Percentiles rank a stretch among this genome's conserved stretches.
phyloP scores from a whole-genome alignment of 2,113 vertebrate genomes.

The Callopanchax toddi region DNA sequence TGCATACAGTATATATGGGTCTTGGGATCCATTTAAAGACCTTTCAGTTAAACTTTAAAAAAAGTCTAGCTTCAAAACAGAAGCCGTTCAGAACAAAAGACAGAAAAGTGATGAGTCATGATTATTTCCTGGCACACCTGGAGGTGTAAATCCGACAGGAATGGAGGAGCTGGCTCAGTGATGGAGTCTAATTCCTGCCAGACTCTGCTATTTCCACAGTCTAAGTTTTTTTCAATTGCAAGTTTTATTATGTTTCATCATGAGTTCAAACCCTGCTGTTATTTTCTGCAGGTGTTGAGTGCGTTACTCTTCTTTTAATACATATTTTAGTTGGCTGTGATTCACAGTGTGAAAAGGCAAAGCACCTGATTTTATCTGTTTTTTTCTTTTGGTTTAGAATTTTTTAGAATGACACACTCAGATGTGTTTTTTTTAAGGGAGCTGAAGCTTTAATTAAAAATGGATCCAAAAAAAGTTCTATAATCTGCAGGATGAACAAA shows the following conservation, averaged over 20 bases:
- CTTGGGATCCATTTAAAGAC: slow-evolving; percentile 36
- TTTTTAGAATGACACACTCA: no score
- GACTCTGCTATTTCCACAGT: slow-evolving; percentile 16
- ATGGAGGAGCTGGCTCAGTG: slow-evolving; percentile 14
- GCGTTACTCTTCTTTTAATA: not conserved
- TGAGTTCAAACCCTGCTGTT: not conserved
- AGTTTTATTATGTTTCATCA: slow-evolving; percentile 10
- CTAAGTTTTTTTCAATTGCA: slow-evolving; percentile 13
- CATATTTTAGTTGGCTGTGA: not conserved
- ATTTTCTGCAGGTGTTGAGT: not conserved
- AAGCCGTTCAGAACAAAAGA: slow-evolving; percentile 41
- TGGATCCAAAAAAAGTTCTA: no score
- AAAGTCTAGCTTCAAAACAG: slow-evolving; percentile 24
- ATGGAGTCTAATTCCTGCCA: slow-evolving; percentile 31
- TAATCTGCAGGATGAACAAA: no score
- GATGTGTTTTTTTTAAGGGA: no score
- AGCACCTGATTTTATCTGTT: no score
- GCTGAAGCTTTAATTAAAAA: no score
- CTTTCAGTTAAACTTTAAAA: slow-evolving; percentile 40
- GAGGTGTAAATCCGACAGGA: slow-evolving; percentile 28
- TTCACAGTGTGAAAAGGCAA: no score
- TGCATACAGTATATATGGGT: no score
- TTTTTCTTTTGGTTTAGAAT: no score
- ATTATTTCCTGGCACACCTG: slow-evolving; percentile 51
- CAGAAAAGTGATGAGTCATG: slow-evolving; percentile 33